Evolutionary conservation across 2,888 invertebrate genomes (phyloP).

Genomic region (Coenonympha glycerion): DNA sequence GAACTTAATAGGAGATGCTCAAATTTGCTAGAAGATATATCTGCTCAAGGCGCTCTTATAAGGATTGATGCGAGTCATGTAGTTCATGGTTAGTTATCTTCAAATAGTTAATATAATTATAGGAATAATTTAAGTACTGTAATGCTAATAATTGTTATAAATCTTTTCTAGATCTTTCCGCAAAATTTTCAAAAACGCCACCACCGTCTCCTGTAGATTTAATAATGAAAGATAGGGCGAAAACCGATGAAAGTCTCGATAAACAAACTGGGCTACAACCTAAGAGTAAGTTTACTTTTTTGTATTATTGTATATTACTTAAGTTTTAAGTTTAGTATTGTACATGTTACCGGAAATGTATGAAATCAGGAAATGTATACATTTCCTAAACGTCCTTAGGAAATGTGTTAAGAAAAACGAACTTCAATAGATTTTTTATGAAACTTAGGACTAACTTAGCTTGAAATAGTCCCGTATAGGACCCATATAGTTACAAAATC

Average conservation of each 20-base stretch:
- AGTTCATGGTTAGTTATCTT: conserved; percentile 62
- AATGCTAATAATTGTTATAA: background rate
- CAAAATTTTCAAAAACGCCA: conserved; percentile 81
- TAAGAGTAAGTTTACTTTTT: conserved; percentile 58
- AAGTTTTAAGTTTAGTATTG: too few relatives aligned
- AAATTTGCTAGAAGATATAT: conserved; percentile 69
- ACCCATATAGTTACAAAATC: too few relatives aligned
- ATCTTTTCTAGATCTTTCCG: conserved; percentile 72
- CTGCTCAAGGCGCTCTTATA: conserved; percentile 64
- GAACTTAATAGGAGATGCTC: conserved; percentile 71
- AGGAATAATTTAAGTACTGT: too few relatives aligned
- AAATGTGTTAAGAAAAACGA: too few relatives aligned
- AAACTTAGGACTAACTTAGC: too few relatives aligned
- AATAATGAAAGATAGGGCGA: conserved; percentile 68
- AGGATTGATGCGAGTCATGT: conserved; percentile 69
- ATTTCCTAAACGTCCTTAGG: too few relatives aligned
- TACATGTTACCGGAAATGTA: too few relatives aligned
- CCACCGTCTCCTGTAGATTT: conserved; percentile 83
- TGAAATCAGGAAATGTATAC: too few relatives aligned
- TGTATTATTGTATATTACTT: too few relatives aligned
- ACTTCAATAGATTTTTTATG: too few relatives aligned
- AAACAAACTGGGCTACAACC: conserved; percentile 66
- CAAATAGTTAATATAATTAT: too few relatives aligned
- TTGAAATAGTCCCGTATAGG: too few relatives aligned
- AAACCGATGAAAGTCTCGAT: conserved; percentile 56